phyloP scores from a whole-genome alignment of 2,113 vertebrate species.

The Clarias batrachus region DNA sequence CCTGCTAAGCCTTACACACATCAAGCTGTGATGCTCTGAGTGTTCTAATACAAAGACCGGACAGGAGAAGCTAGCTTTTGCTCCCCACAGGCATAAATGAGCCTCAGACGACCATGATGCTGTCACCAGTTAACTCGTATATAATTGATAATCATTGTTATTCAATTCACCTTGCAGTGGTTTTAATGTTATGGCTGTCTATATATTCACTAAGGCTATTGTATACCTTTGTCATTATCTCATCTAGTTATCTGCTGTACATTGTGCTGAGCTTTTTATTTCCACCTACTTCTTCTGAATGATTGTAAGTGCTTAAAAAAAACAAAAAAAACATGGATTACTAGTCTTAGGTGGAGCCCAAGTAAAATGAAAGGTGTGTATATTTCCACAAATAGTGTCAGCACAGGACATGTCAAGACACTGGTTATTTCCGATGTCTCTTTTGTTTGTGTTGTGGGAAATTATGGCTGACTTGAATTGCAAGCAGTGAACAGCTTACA shows the following conservation, averaged over 20 bases:
- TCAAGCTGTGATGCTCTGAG: no score
- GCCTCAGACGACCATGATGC: no score
- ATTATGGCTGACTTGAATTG: conserved; percentile 20
- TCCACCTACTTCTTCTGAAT: not conserved
- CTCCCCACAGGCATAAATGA: no score
- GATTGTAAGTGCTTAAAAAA: not conserved
- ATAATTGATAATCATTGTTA: no score
- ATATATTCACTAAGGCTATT: not conserved
- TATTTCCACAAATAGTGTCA: not conserved
- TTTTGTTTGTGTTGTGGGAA: not conserved
- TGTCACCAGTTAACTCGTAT: no score
- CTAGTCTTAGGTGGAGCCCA: no score
- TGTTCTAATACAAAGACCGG: no score
- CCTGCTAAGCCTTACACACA: no score
- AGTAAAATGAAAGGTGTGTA: not conserved
- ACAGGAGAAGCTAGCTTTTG: no score
- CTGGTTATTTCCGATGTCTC: not conserved
- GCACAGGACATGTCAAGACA: not conserved
- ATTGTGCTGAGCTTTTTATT: not conserved
- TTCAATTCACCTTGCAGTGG: no score
- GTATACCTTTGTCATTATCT: not conserved
- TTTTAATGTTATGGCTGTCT: no score
- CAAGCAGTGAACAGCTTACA: not conserved
- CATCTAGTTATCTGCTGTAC: not conserved
- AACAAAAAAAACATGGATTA: not conserved